Base-by-base conservation (phyloP, 2,888 invertebrate species). In the Acleris cristana region DNA sequence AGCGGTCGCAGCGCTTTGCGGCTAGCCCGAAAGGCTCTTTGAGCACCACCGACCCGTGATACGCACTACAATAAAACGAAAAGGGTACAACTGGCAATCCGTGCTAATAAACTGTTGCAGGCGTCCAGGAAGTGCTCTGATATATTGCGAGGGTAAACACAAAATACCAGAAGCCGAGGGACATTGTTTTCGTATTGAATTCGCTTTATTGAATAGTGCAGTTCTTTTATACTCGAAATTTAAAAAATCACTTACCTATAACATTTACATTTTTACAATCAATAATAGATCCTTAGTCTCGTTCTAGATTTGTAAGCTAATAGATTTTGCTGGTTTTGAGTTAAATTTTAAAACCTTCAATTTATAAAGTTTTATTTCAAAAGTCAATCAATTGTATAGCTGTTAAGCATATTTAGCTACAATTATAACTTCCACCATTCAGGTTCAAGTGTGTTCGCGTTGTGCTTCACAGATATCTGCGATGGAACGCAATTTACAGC, bases 1-100 rank as follows among this genome's bases (percentile, higher is more conserved):
- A 58, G 45, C 21, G 53, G 53, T 53, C 34, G 30, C 45, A 44
- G 30, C 40, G 10, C 8, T 58, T 58, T 57, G 57, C 49, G 18
- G 48, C 40, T 19, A 55, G 40, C 55, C 14, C 40, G 4, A 14
- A 14, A 40, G 14, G 40, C 34, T 34, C 10, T 34, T 34, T 12
- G 34, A 10, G 34, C 34, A 10, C 34, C 10, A 34, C 34, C 34
- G 12, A 56, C 16, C 6, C 7, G 7, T 5, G 21, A 12, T 21
- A 21, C 19, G 19, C 54, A 55, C 48, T 54, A 49, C 45, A 48
- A 54, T 62, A 62, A 45, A 44, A 23, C 16, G 23, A 26, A 48
- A 54, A 62, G 62, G 62, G 54, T 62, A 26, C 4, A 14, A 40
- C 54, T 48, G 48, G 54, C 54, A 63, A 63, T 63, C 48, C 48